Evolutionary conservation across 2,888 invertebrate genomes (phyloP).

Genomic region (Bugulina stolonifera): DNA sequence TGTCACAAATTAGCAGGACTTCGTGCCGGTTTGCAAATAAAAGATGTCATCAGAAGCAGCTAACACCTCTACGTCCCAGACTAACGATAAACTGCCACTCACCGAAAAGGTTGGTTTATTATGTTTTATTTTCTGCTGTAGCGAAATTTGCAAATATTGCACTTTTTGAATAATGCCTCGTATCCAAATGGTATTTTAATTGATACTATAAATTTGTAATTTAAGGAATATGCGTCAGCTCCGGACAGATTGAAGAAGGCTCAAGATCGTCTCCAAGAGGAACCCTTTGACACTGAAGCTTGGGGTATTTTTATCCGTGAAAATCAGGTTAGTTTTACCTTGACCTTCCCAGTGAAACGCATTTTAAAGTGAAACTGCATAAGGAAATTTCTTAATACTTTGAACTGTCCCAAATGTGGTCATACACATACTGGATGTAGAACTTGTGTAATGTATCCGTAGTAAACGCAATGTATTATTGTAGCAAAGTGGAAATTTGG

Average conservation of each 20-base stretch:
- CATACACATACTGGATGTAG: too few relatives aligned
- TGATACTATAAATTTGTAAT: not conserved
- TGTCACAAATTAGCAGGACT: too few relatives aligned
- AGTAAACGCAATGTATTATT: too few relatives aligned
- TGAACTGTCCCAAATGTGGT: too few relatives aligned
- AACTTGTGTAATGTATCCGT: not conserved
- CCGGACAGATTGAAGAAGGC: slow-evolving; percentile 55
- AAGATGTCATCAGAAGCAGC: not conserved
- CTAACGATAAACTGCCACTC: not conserved
- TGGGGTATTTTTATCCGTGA: slow-evolving; percentile 94
- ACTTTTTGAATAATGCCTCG: too few relatives aligned
- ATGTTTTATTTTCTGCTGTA: too few relatives aligned
- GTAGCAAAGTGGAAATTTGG: too few relatives aligned
- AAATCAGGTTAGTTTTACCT: slow-evolving; percentile 62
- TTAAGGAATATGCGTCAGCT: slow-evolving; percentile 33
- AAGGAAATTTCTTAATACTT: not conserved
- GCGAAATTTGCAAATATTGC: too few relatives aligned
- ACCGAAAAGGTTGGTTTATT: slow-evolving; percentile 9
- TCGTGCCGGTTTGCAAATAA: too few relatives aligned
- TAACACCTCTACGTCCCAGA: not conserved
- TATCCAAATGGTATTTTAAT: too few relatives aligned
- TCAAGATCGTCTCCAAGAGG: slow-evolving; percentile 65
- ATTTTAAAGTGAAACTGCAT: not conserved
- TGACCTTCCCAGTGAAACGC: slow-evolving; percentile 50
- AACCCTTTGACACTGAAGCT: slow-evolving; percentile 89